A percentile compares a stretch with the other conserved stretches of the same genome.
Evolutionary conservation across 2,888 invertebrate species (phyloP).

Genomic region (Tubulanus polymorphus): DNA sequence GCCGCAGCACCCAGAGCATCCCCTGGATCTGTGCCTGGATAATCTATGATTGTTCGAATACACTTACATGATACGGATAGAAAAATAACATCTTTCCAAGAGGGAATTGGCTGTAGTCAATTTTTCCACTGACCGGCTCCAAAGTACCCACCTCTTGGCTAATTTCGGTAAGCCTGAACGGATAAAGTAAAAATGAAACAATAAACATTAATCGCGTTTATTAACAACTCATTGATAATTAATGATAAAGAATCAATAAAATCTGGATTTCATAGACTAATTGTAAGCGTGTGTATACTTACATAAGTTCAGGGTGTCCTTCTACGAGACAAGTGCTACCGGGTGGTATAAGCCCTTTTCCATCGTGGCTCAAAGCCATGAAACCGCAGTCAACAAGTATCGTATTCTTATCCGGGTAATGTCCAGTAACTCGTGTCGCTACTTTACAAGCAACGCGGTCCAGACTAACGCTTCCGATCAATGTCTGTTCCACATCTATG

Average conservation of each 20-base stretch:
- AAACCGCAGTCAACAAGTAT: constrained; percentile 48
- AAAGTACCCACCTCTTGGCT: constrained; percentile 45
- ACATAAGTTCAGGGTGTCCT: constrained; percentile 39
- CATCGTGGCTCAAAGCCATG: constrained; percentile 33
- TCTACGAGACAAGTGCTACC: constrained; percentile 33
- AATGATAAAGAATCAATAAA: too few species aligned
- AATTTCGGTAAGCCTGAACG: constrained; percentile 33
- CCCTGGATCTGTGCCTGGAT: too few species aligned
- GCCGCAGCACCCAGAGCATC: too few species aligned
- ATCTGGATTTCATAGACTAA: too few species aligned
- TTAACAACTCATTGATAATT: too few species aligned
- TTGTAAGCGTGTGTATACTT: too few species aligned
- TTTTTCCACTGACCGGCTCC: constrained; percentile 25
- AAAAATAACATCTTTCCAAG: constrained; percentile 39
- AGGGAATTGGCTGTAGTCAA: constrained; percentile 36
- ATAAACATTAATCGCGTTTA: too few species aligned
- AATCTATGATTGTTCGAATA: too few species aligned
- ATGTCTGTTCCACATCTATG: constrained; percentile 23
- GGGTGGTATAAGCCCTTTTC: constrained; percentile 24
- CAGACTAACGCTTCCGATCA: constrained; percentile 33
- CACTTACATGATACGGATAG: constrained; percentile 42
- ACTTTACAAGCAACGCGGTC: constrained; percentile 42
- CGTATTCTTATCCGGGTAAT: constrained; percentile 33
- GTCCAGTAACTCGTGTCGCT: constrained; percentile 43
- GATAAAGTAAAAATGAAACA: too few species aligned